phyloP scores from a whole-genome alignment of 2,888 invertebrate genomes.

The Cryptophagus acutangulus region DNA sequence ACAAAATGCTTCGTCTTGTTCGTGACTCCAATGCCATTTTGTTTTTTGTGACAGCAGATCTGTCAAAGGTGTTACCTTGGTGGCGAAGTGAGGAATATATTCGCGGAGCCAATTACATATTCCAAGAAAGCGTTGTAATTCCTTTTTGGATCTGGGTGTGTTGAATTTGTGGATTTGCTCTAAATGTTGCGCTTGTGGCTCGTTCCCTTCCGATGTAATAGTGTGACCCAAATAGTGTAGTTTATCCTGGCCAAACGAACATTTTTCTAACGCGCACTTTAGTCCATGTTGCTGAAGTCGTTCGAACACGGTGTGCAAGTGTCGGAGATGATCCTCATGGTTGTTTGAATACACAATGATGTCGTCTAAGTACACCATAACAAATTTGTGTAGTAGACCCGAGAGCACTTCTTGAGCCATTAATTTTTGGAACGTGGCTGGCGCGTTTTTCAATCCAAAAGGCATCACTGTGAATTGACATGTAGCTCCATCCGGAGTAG shows the following conservation, averaged over 20 bases:
- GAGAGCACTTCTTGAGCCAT: slow-evolving; percentile 13
- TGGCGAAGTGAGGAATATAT: neutral
- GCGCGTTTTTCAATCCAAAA: slow-evolving; percentile 16
- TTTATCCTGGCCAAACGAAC: too few species aligned
- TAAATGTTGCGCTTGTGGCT: neutral
- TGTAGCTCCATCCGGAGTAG: slow-evolving; percentile 11
- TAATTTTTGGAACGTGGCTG: slow-evolving; percentile 14
- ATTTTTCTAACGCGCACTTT: neutral
- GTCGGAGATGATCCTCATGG: neutral
- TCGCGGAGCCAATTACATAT: neutral
- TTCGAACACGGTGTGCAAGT: neutral
- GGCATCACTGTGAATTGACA: slow-evolving; percentile 19
- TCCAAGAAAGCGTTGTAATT: neutral
- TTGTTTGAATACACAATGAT: neutral
- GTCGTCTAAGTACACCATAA: slow-evolving; percentile 24
- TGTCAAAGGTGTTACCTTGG: neutral
- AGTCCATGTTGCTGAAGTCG: too few species aligned
- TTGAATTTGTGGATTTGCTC: neutral
- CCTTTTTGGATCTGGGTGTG: neutral
- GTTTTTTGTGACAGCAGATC: neutral
- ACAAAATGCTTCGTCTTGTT: neutral
- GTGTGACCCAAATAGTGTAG: slow-evolving; percentile 2
- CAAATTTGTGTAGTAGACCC: slow-evolving; percentile 14
- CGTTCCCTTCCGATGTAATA: neutral
- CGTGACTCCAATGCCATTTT: neutral